Evolutionary conservation across 2,797 vertebrate species (phyloP), one percentile per base, ranked within the genome.

Genomic region (Lacerta viridis): DNA sequence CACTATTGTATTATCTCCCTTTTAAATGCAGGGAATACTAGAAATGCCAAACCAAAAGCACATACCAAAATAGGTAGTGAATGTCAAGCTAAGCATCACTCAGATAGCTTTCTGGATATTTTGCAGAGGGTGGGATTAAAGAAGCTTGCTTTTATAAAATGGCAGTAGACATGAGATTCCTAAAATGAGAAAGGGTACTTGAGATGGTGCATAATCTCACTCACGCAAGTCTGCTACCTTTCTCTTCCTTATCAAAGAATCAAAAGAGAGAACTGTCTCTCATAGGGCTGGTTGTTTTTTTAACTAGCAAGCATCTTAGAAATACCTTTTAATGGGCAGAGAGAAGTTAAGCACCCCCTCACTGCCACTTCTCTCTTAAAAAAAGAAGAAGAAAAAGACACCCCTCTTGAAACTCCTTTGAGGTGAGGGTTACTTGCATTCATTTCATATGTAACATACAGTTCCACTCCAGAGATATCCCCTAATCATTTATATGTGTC

Each of bases 61-160:
- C 5, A 81, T 13, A 41, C 4, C 41, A 46, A 69, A 86, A n/a
- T n/a, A n/a, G 64, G 41, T n/a, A 79, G 20, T 10, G 25, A 86
- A 86, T 36, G 84, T 85, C 83, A 85, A 64, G 25, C 29, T 76
- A 61, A 29, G 36, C 43, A 68, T 20, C 76, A 69, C 20, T 66
- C 39, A 27, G 36, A 46, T 36, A 50, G 10, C 76, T 50, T 71
- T 23, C 20, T 41, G 11, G 76, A 9, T 46, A 83, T 71, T 72
- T 83, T 68, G 68, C 82, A 80, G 33, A 10, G 4, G 9, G 27
- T 29, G 27, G 29, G 20, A 64, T 11, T 10, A 5, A 36, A 64
- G 25, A 39, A 64, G 11, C 79, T 64, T 64, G 23, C n/a, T 86
- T 85, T 68, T 25, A 68, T 68, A 46, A 82, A 69, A 82, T 43